Conservation (phyloP, 1,140 invertebrate species). For the Lasaia peninsularis region DNA sequence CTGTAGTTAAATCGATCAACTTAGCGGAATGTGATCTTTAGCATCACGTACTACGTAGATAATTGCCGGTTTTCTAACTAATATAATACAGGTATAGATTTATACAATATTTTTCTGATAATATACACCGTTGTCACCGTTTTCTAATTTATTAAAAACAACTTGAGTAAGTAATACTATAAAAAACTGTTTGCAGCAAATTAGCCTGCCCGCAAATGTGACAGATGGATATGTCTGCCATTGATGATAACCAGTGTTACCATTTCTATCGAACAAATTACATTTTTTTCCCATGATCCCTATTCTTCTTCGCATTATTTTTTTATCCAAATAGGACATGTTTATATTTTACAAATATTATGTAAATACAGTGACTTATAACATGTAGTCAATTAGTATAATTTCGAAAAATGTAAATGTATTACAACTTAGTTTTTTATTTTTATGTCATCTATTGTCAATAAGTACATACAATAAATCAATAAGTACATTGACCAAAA, state of each 20-base stretch:
- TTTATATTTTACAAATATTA: no score
- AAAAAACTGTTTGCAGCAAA: neutral
- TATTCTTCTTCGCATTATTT: no score
- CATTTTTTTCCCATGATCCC: no score
- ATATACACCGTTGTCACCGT: neutral
- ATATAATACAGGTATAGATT: neutral
- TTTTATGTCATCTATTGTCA: no score
- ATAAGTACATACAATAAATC: no score
- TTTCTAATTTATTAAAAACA: slow-evolving; percentile 2
- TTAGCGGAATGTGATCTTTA: slow-evolving; percentile 7
- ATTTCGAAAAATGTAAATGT: no score
- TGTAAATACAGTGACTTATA: no score
- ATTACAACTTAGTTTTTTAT: no score
- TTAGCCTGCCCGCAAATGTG: slow-evolving; percentile 1
- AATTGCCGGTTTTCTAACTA: neutral
- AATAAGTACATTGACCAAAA: no score
- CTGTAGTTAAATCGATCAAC: slow-evolving; percentile 61
- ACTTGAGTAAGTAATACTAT: neutral
- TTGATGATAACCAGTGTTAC: neutral
- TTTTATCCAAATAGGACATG: no score
- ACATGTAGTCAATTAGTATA: no score
- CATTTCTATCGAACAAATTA: no score
- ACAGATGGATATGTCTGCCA: neutral
- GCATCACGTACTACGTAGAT: neutral
- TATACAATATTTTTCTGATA: neutral